A percentile compares a stretch with the other conserved stretches of the same genome.
Evolutionary conservation across 2,113 vertebrate species (phyloP).

Genomic region (Clarias batrachus): DNA sequence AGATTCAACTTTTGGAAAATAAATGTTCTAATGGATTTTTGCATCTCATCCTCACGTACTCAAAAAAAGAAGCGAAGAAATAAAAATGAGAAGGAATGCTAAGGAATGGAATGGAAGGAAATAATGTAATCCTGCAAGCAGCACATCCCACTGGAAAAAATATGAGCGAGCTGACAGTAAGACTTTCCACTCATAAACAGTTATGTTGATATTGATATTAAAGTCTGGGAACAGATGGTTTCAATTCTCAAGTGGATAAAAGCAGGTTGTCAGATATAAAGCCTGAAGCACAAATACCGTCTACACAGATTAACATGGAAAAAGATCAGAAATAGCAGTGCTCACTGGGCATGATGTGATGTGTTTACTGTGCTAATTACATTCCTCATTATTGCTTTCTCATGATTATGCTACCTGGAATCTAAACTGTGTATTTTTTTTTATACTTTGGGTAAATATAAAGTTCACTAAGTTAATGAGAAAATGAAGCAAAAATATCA

Average conservation of each 20-base stretch:
- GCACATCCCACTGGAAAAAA: background rate
- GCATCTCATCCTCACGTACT: background rate
- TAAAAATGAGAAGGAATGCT: background rate
- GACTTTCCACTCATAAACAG: background rate
- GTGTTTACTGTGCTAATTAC: background rate
- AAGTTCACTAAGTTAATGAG: background rate
- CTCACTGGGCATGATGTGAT: background rate
- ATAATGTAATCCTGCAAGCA: background rate
- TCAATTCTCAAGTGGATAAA: background rate
- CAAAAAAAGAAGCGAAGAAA: background rate
- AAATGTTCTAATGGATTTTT: background rate
- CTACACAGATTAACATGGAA: background rate
- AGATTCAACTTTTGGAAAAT: no score
- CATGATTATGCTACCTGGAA: background rate
- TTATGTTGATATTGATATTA: background rate
- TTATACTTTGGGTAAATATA: background rate
- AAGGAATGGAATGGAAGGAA: background rate
- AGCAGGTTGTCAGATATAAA: background rate
- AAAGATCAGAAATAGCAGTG: background rate
- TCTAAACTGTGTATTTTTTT: background rate
- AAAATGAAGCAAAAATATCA: background rate
- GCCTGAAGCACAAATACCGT: background rate
- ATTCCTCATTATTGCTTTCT: background rate
- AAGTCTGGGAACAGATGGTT: background rate
- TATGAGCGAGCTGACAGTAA: background rate